Evolutionary conservation across 1,140 invertebrate genomes (phyloP).

Genomic region (Venturia canescens): DNA sequence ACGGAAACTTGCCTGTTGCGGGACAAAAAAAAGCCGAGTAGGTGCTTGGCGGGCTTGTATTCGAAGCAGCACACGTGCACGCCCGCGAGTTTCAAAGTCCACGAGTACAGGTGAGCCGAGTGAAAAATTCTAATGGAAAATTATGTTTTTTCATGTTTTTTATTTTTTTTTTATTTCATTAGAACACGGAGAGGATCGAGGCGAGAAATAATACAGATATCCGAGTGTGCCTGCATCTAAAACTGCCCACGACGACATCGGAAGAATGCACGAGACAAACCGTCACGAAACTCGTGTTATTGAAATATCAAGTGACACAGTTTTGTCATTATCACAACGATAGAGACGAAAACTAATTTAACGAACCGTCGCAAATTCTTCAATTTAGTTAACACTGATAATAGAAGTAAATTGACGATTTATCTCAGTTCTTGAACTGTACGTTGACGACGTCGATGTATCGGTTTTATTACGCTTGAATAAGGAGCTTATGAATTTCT

Average conservation of each 20-base stretch:
- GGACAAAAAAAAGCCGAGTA: slow-evolving; percentile 71
- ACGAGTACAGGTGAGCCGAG: slow-evolving; percentile 73
- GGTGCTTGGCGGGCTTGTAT: slow-evolving; percentile 72
- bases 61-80: slow-evolving; percentile 70
- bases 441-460: slow-evolving; percentile 7
- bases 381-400: slow-evolving; percentile 30
- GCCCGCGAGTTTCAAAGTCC: slow-evolving; percentile 73
- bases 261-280: neutral
- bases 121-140: slow-evolving; percentile 15
- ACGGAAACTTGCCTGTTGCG: slow-evolving; percentile 73
- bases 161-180: slow-evolving; percentile 48
- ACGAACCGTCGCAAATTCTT: slow-evolving; percentile 17
- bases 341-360: slow-evolving; percentile 17
- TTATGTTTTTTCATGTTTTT: slow-evolving; percentile 26
- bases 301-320: neutral
- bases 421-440: neutral
- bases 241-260: neutral
- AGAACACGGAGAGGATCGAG: slow-evolving; percentile 71
- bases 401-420: slow-evolving; percentile 19
- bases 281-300: neutral
- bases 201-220: slow-evolving; percentile 75
- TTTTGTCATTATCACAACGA: slow-evolving; percentile 1
- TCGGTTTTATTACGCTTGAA: neutral
- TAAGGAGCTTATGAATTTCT: neutral
- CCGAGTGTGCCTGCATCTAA: slow-evolving; percentile 74